Evolutionary conservation across 2,888 invertebrate genomes (phyloP), one percentile per base, ranked within the genome.

Genomic region (Eurytoma californica): DNA sequence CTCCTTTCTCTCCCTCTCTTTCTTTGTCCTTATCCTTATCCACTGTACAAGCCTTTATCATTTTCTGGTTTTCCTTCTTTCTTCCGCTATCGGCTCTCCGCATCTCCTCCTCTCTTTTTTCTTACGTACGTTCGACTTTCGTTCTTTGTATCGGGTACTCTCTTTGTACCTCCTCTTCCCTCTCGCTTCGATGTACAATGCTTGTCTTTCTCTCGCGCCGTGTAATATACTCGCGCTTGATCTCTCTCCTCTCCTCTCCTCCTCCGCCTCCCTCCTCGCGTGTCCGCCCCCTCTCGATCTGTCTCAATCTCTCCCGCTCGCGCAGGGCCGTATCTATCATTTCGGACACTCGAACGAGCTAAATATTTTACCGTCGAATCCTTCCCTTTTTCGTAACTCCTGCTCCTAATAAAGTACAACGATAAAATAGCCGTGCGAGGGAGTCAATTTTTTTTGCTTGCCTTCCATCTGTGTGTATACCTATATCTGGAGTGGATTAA

Each of bases 261-360:
- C 28, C 28, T 18, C 16, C 68, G 20, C 30, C n/a, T 7, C 30
- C 28, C 39, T 20, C 65, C 65, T 51, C 28, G 20, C 69, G 24
- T 47, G 51, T 47, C 51, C 68, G 4, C 39, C 14, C 77, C 70
- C 79, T 74, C 74, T 61, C 63, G 72, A 70, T 79, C 79, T 72
- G 58, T 78, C 74, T 81, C 72, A 75, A 79, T 82, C 79, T 75
- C 72, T 72, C 39, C 9, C 39, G 39, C 39, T 39, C 39, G 53
- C 16, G 72, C 75, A 77, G 82, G 79, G 67, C 55, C 61, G 79
- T 74, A 78, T 72, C 72, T 58, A 76, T 73, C 75, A 65, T 68
- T 67, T 67, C 18, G 61, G 57, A 51, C 55, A 28, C 53, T 67
- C 18, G 47, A 67, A 61, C 47, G 61, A 79, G 66, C 65, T 66